Base-by-base conservation (phyloP, 2,797 vertebrate species). In the Microctenopoma steveboyesi region DNA sequence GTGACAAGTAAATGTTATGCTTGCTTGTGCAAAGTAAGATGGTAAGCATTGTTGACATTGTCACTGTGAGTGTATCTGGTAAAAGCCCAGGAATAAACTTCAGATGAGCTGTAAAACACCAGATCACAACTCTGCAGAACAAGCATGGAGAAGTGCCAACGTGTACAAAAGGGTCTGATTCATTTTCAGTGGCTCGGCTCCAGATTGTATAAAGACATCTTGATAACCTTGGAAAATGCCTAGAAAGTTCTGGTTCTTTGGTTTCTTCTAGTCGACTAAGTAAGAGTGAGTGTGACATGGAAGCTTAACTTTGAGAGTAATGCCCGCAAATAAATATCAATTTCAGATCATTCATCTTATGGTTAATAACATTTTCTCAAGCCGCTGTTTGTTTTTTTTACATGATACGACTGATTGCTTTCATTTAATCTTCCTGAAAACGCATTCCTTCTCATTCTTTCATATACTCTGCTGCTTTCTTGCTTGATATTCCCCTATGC, bases 401-500 rank as follows among this genome's bases (percentile, higher is more conserved):
- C 56, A 5, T 61, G 52, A 14, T 51, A 10, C 39, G 33, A 56
- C 22, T 47, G 12, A 30, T 59, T 48, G 58, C 14, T 78, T 69
- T 56, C 33, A 30, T 43, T 45, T 25, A 59, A 68, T 65, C 14
- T 11, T 62, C 59, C 61, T 42, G 18, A 52, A 68, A 68, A 60
- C 66, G 25, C 72, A 71, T 58, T 18, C 72, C 57, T 58, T 54
- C 78, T 61, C 64, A 72, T 65, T 71, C 39, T 76, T 57, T 77
- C 74, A 42, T 55, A 30, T 3, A 60, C 40, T 55, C 59, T 50
- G 50, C 67, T 61, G 78, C 76, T 62, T 86, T 83, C 69, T 60
- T 80, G 5, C 30, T 33, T 81, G 74, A 89, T 82, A 86, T 80
- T 79, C 65, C 53, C 63, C 58, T 52, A 78, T 68, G 74, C 78